Evolutionary conservation across 2,888 invertebrate genomes (phyloP), one percentile per base, ranked within the genome.

Genomic region (Zonitis immaculata): DNA sequence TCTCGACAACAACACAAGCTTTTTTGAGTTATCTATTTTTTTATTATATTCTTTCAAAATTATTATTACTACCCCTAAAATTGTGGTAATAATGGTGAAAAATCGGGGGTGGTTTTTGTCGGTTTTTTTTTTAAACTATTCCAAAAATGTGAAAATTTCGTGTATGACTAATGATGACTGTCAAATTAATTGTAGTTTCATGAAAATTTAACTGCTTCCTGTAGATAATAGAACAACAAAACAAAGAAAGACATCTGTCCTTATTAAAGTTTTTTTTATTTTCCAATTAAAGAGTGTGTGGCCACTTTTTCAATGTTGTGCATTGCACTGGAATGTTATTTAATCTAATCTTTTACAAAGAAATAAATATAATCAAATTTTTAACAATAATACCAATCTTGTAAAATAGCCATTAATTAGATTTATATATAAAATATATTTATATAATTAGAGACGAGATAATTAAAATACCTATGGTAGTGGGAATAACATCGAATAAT

Each of bases 231-330:
- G 44, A 27, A 22, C 18, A 22, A 26, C 35, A 18, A 28, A 11
- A 26, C 27, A 26, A 18, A 28, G 44, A 26, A 44, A n/a, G 27
- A 12, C 53, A 53, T 44, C 53, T 53, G 53, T 42, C 42, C 30
- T 49, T 43, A 49, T 53, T 49, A 49, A 43, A 16, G 53, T 53
- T 46, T 26, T 47, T 49, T 54, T 50, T 51, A 51, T 54, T 47
- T 28, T 26, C 50, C 50, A 54, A 54, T 54, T 54, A 54, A 22
- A 48, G 30, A n/a, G n/a, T n/a, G n/a, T n/a, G n/a, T n/a, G n/a
- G n/a, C n/a, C 28, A 43, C 16, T 35, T 45, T 14, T 20, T 43
- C 3, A 22, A n/a, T n/a, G 18, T 8, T 12, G 9, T 14, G 14
- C 43, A 43, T 26, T 26, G 27, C 26, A 14, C 26, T 12, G n/a